These are phyloP conservation scores for Drosophila kanapiae DNA, from an alignment of 1,140 invertebrate genomes.

Conservation along the genomic window DNA sequence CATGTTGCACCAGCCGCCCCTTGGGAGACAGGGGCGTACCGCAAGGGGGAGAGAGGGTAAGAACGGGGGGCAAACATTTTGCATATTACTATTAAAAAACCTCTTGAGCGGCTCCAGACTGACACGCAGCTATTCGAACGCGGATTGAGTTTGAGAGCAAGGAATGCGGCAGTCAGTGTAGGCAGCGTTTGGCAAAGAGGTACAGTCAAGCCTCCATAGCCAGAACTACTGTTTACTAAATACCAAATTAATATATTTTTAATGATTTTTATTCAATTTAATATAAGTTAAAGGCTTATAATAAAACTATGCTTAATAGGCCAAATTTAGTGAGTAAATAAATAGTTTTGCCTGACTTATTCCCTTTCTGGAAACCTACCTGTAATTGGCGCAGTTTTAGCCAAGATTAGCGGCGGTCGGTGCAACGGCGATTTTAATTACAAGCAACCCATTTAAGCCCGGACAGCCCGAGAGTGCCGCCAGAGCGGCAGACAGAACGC, in stretches of 20 bases:
- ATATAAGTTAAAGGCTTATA: neutral
- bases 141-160: conserved; percentile 36
- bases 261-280: neutral
- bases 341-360: neutral
- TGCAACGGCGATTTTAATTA: conserved; percentile 70
- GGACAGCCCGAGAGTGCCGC: conserved; percentile 33
- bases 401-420: conserved; percentile 52
- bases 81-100: conserved; percentile 64
- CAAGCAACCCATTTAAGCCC: conserved; percentile 56
- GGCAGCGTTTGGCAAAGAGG: conserved; percentile 43
- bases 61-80: conserved; percentile 53
- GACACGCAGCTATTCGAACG: conserved; percentile 36
- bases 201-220: neutral
- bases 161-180: conserved; percentile 75
- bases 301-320: neutral
- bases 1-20: conserved; percentile 54
- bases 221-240: neutral
- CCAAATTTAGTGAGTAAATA: neutral
- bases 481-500: conserved; percentile 65
- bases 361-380: neutral
- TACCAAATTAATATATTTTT: neutral
- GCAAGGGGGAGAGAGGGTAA: conserved; percentile 9
- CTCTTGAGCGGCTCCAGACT: conserved; percentile 45
- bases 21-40: conserved; percentile 8
- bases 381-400: conserved; percentile 44